Conservation (phyloP, 2,888 invertebrate genomes). For the Lampropteryx suffumata region DNA sequence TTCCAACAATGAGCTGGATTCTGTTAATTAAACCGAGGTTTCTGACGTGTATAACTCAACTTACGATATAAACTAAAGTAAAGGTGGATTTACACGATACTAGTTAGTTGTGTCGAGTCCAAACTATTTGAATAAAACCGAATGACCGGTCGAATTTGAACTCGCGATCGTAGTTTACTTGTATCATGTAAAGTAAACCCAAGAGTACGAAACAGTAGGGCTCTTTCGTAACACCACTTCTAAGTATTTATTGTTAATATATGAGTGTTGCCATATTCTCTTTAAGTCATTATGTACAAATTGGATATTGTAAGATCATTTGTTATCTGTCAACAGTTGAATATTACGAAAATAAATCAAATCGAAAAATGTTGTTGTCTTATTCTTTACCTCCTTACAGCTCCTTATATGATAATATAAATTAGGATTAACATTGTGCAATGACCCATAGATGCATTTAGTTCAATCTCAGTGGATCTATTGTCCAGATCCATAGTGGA, state of each 20-base stretch:
- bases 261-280: constrained; percentile 83
- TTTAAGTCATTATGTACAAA: constrained; percentile 83
- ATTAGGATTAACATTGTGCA: too few species aligned
- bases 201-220: too few species aligned
- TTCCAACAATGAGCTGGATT: constrained; percentile 13
- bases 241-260: constrained; percentile 77
- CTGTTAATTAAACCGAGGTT: constrained; percentile 34
- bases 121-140: neutral
- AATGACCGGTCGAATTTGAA: too few species aligned
- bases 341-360: constrained; percentile 81
- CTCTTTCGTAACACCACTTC: constrained; percentile 48
- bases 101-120: neutral
- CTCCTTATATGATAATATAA: neutral
- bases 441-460: too few species aligned
- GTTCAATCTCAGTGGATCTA: too few species aligned
- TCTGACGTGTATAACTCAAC: constrained; percentile 30
- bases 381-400: constrained; percentile 41
- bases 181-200: too few species aligned
- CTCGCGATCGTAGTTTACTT: too few species aligned
- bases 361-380: constrained; percentile 58
- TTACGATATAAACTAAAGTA: constrained; percentile 34
- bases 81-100: constrained; percentile 15
- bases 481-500: too few species aligned
- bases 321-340: constrained; percentile 83
- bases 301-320: constrained; percentile 82